Base-by-base conservation (phyloP, 2,888 invertebrate genomes). In the Ochropleura leucogaster region DNA sequence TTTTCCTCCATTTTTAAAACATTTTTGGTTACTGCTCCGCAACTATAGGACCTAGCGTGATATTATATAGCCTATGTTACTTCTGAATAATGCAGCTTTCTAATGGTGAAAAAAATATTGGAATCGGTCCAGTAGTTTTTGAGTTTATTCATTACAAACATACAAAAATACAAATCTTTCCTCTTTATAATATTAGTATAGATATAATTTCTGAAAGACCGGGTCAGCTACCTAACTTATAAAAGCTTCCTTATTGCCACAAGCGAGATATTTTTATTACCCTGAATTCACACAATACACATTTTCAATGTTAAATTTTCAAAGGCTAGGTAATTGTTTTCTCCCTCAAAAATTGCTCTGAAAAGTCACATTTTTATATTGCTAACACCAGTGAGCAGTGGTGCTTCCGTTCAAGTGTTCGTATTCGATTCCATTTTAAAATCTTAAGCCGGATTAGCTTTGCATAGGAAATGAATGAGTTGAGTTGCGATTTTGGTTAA, bases 311-410 rank as follows among this genome's bases (percentile, higher is more conserved):
- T 85, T 71, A 82, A 77, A 87, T 89, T 89, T 89, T 89, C 88
- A 89, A 90, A 86, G 85, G 89, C 89, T 90, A 75, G 68, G 84
- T 85, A 89, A 91, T 92, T 90, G 90, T 91, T 93, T 91, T 82
- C 89, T 84, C 91, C 90, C 89, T 89, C 83, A 87, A 91, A 91
- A 91, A 90, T 87, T 89, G 89, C 88, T 89, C 84, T 79, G 87
- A 91, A 91, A 91, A 70, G 88, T 92, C 89, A 87, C 89, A 90
- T 92, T 92, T 94, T 93, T 91, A 89, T 90, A 86, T 89, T 77
- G 85, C 87, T 89, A 90, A 90, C 90, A 88, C 85, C 87, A 86
- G 85, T 79, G 82, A 85, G 69, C 79, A 75, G 74, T 53, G 63
- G 18, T 72, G 75, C 42, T 90, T 80, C 12, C 59, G 72, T 78